phyloP scores from a whole-genome alignment of 2,888 invertebrate genomes.

The Celastrina argiolus region DNA sequence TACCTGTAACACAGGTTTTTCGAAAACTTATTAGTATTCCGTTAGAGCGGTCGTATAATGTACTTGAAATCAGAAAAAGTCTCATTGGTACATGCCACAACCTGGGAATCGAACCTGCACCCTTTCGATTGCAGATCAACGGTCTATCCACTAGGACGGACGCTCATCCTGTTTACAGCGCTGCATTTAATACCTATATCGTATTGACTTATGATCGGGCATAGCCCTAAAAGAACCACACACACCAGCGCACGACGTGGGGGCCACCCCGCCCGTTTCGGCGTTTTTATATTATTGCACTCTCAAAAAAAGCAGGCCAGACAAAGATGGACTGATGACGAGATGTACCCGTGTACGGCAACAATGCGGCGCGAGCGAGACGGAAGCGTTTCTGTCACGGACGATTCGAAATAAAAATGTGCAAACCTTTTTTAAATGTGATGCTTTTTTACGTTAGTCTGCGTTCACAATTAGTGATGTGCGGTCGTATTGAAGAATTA shows the following conservation, averaged over 20 bases:
- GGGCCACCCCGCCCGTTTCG: constrained; percentile 63
- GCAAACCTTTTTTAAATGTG: constrained; percentile 73
- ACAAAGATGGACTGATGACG: constrained; percentile 77
- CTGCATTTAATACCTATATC: constrained; percentile 40
- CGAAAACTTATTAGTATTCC: no score
- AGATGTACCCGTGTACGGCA: constrained; percentile 46
- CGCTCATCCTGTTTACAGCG: constrained; percentile 33
- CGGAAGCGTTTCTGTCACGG: constrained; percentile 65
- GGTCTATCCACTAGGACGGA: no score
- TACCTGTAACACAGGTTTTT: no score
- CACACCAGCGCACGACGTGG: constrained; percentile 61
- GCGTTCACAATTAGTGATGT: constrained; percentile 77
- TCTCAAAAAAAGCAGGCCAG: constrained; percentile 72
- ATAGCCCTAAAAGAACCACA: constrained; percentile 71
- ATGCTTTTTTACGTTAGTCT: constrained; percentile 76
- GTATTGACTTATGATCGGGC: constrained; percentile 76
- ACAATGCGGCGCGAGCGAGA: constrained; percentile 71
- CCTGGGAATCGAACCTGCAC: no score
- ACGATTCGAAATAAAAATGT: constrained; percentile 74
- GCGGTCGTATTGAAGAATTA: constrained; percentile 64
- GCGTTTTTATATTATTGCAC: constrained; percentile 78
- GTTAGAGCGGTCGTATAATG: no score
- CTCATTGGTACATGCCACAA: no score
- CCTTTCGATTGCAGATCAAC: no score
- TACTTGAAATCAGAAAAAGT: not conserved